Conservation (phyloP, 1,140 invertebrate species). For the Paraescarpia echinospica region DNA sequence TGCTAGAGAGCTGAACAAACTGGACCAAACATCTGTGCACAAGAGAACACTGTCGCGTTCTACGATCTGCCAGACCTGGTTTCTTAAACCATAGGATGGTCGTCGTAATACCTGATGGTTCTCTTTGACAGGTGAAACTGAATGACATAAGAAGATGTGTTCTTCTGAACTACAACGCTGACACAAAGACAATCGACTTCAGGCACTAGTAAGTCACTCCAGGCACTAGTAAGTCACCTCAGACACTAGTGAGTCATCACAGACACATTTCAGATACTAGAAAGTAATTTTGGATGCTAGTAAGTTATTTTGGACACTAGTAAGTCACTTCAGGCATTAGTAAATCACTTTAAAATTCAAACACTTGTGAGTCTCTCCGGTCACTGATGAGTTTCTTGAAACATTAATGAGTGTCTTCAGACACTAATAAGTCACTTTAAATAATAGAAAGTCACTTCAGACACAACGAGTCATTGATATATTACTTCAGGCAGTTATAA, state of each 20-base stretch:
- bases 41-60: too few species aligned
- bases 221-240: slow-evolving; percentile 77
- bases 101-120: not conserved
- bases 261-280: slow-evolving; percentile 70
- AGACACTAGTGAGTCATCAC: slow-evolving; percentile 76
- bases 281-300: too few species aligned
- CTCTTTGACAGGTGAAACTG: slow-evolving; percentile 72
- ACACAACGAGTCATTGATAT: slow-evolving; percentile 89
- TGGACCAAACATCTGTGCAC: too few species aligned
- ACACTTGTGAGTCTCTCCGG: slow-evolving; percentile 75
- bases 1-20: too few species aligned
- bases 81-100: too few species aligned
- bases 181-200: slow-evolving; percentile 86
- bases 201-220: slow-evolving; percentile 77
- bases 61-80: too few species aligned
- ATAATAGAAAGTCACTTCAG: slow-evolving; percentile 67
- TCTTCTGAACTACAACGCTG: slow-evolving; percentile 84
- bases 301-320: slow-evolving; percentile 83
- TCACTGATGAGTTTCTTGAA: too few species aligned
- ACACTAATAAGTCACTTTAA: too few species aligned
- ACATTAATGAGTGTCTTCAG: too few species aligned
- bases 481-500: slow-evolving; percentile 64
- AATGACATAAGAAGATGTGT: slow-evolving; percentile 87
- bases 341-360: slow-evolving; percentile 65
- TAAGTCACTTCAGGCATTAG: slow-evolving; percentile 77